A percentile compares a stretch with the other conserved stretches of the same genome.
Conservation (phyloP, 2,888 invertebrate genomes). For the Chrysomela aeneicollis region DNA sequence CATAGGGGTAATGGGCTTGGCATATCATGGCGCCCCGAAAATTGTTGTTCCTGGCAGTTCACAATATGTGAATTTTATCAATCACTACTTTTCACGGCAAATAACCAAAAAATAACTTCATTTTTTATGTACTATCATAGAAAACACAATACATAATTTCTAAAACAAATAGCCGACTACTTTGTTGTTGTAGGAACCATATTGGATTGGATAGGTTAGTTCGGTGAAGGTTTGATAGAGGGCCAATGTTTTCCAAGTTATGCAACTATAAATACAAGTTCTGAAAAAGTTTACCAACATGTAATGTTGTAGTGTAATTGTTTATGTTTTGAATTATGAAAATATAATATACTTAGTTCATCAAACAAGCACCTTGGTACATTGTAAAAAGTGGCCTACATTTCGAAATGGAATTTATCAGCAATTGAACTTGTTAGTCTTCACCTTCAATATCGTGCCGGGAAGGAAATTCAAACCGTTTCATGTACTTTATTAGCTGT, state of each 20-base stretch:
- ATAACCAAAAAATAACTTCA: constrained; percentile 45
- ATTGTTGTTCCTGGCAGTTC: constrained; percentile 43
- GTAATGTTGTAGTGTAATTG: too few species aligned
- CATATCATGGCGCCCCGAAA: constrained; percentile 59
- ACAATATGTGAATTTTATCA: constrained; percentile 42
- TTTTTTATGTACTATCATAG: constrained; percentile 47
- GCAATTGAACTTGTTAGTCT: too few species aligned
- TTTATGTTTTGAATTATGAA: too few species aligned
- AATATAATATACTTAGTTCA: too few species aligned
- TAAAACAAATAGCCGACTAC: constrained; percentile 53
- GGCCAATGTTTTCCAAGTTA: constrained; percentile 17
- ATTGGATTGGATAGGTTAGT: constrained; percentile 42
- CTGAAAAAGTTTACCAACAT: background rate
- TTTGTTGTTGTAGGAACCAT: constrained; percentile 54
- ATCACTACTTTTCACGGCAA: constrained; percentile 46
- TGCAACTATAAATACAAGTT: background rate
- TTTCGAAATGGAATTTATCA: too few species aligned
- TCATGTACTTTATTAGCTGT: too few species aligned
- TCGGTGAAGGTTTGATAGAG: constrained; percentile 22
- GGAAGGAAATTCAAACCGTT: too few species aligned
- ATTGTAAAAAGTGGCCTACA: too few species aligned
- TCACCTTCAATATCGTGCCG: too few species aligned
- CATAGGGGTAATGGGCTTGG: constrained; percentile 60
- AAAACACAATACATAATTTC: constrained; percentile 48
- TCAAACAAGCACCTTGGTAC: too few species aligned